Evolutionary conservation across 2,888 invertebrate species (phyloP).

Genomic region (Omphaloscelis lunosa): DNA sequence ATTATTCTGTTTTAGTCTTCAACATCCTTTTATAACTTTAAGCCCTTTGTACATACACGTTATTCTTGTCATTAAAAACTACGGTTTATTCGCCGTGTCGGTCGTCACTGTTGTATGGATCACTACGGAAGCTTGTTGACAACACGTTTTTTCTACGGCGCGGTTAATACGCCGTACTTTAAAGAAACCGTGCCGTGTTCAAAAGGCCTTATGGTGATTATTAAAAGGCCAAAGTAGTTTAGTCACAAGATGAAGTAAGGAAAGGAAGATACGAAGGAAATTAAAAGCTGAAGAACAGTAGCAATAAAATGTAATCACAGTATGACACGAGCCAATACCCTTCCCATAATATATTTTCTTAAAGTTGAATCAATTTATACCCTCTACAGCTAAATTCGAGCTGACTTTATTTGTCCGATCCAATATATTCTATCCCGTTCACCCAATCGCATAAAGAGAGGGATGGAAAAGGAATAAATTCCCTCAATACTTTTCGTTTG

Average conservation of each 20-base stretch:
- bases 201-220: too few species aligned
- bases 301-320: slow-evolving; percentile 39
- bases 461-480: slow-evolving; percentile 59
- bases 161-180: too few species aligned
- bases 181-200: too few species aligned
- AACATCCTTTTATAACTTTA: too few species aligned
- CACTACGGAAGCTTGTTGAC: too few species aligned
- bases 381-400: slow-evolving; percentile 24
- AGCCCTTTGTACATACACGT: too few species aligned
- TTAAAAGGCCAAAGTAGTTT: neutral
- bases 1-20: too few species aligned
- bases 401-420: slow-evolving; percentile 50
- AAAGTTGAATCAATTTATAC: slow-evolving; percentile 58
- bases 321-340: slow-evolving; percentile 51
- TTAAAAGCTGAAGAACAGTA: slow-evolving; percentile 9
- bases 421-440: slow-evolving; percentile 47
- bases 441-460: slow-evolving; percentile 35
- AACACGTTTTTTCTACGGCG: too few species aligned
- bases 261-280: neutral
- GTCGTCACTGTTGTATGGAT: too few species aligned
- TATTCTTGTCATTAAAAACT: too few species aligned
- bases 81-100: too few species aligned
- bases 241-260: neutral
- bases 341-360: slow-evolving; percentile 48
- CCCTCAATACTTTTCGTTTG: slow-evolving; percentile 59